Conservation (phyloP, 2,888 invertebrate genomes). For the Zeuzera pyrina region DNA sequence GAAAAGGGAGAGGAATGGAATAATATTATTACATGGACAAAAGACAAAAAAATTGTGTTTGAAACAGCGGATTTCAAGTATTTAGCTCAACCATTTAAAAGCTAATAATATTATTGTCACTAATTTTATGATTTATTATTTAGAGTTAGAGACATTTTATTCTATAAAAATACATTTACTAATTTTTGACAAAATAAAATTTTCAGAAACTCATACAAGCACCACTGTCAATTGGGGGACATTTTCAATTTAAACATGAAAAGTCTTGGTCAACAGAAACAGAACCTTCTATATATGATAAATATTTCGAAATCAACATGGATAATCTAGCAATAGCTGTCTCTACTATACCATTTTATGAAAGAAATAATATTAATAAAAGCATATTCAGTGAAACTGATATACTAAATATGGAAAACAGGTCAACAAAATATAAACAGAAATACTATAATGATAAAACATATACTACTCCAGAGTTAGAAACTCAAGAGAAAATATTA, state of each 20-base stretch:
- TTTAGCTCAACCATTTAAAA: too few relatives aligned
- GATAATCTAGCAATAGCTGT: constrained; percentile 45
- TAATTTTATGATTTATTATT: too few relatives aligned
- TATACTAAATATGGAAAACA: constrained; percentile 47
- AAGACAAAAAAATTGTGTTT: too few relatives aligned
- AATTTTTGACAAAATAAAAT: constrained; percentile 2
- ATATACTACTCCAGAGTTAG: constrained; percentile 42
- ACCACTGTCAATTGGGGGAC: constrained; percentile 53
- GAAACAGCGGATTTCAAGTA: too few relatives aligned
- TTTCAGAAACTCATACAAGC: constrained; percentile 57
- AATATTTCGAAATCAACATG: constrained; percentile 60
- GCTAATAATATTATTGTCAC: too few relatives aligned
- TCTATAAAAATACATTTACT: too few relatives aligned
- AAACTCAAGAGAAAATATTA: constrained; percentile 37
- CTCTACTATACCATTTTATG: constrained; percentile 53
- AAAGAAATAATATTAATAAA: constrained; percentile 46
- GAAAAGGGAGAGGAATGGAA: too few relatives aligned
- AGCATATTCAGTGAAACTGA: constrained; percentile 45
- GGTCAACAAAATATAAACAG: constrained; percentile 48
- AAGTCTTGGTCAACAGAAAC: constrained; percentile 56
- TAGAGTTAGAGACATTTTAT: too few relatives aligned
- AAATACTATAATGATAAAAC: constrained; percentile 53
- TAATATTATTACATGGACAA: too few relatives aligned
- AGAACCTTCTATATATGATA: constrained; percentile 51
- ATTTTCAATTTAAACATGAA: constrained; percentile 69